Evolutionary conservation across 2,888 invertebrate genomes (phyloP).

Genomic region (Phytoseiulus persimilis): DNA sequence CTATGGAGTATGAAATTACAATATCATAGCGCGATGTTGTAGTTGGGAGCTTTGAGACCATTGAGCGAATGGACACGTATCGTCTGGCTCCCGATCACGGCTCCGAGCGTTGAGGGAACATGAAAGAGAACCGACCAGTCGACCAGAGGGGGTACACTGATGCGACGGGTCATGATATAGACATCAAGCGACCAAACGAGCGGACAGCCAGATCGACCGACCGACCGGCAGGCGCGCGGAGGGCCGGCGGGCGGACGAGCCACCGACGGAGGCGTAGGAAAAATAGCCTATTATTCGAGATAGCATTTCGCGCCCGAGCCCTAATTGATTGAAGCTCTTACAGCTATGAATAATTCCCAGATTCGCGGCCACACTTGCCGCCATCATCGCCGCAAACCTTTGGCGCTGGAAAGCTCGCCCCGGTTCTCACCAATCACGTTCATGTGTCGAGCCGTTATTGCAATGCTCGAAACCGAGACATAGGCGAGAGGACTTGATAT

Average conservation of each 20-base stretch:
- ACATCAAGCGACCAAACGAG: slow-evolving; percentile 5
- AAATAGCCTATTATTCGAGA: background rate
- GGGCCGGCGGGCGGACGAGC: no score
- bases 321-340: slow-evolving; percentile 5
- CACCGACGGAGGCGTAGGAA: background rate
- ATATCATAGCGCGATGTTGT: background rate
- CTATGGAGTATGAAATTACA: background rate
- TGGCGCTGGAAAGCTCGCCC: background rate
- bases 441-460: background rate
- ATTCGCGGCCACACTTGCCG: background rate
- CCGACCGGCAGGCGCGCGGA: background rate
- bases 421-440: background rate
- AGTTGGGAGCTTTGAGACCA: background rate
- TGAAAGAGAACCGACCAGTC: background rate
- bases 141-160: background rate
- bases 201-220: background rate
- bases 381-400: background rate
- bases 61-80: background rate
- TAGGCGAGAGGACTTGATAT: background rate
- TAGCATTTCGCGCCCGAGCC: background rate
- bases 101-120: background rate
- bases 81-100: background rate
- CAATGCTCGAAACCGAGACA: background rate
- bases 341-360: background rate
- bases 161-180: background rate